Evolutionary conservation across 2,888 invertebrate genomes (phyloP).

Genomic region (Mellilla xanthometata): DNA sequence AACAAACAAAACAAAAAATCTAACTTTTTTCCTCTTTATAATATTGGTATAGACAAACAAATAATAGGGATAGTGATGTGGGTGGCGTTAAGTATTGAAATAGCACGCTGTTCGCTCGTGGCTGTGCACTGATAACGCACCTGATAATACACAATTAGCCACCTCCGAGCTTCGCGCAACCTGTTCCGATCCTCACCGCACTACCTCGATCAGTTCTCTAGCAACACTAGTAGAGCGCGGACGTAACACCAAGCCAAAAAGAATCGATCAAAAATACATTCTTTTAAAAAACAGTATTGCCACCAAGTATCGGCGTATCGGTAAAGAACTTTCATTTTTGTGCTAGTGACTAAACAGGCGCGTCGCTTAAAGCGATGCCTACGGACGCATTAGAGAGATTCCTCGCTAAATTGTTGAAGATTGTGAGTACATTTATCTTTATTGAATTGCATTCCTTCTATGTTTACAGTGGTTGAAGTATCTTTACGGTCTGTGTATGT

Average conservation of each 20-base stretch:
- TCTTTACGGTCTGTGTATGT: constrained; percentile 17
- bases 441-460: constrained; percentile 14
- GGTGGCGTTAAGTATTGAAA: constrained; percentile 3
- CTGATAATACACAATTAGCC: constrained; percentile 34
- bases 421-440: constrained; percentile 48
- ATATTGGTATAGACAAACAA: too few species aligned
- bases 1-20: too few species aligned
- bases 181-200: constrained; percentile 14
- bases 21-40: too few species aligned
- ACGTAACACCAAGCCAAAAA: constrained; percentile 14
- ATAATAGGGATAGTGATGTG: background rate
- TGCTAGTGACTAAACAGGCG: constrained; percentile 23
- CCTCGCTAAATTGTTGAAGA: constrained; percentile 45
- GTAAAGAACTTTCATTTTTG: constrained; percentile 13
- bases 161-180: constrained; percentile 24
- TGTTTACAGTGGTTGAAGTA: constrained; percentile 9
- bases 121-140: constrained; percentile 28
- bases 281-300: background rate
- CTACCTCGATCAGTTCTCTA: constrained; percentile 23
- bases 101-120: constrained; percentile 28
- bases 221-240: constrained; percentile 16
- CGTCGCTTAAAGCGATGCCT: constrained; percentile 49
- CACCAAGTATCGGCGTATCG: background rate
- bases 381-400: constrained; percentile 58
- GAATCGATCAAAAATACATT: too few species aligned